These are phyloP conservation scores for Hemithea aestivaria DNA, from an alignment of 2,888 invertebrate genomes.

Conservation along the genomic window DNA sequence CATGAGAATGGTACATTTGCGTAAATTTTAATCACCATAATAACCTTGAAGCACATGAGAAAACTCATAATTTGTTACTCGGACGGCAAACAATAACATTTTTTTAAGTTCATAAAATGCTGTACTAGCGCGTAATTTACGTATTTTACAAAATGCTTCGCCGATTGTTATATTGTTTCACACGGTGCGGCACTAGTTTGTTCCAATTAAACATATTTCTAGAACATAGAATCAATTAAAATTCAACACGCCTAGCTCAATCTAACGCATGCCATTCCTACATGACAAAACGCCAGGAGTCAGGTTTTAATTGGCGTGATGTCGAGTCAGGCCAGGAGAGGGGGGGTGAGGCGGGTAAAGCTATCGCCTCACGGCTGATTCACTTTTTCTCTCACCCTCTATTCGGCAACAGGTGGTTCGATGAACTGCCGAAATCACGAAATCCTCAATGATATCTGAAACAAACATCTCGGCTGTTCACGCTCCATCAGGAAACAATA, in stretches of 20 bases:
- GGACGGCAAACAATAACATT: constrained; percentile 18
- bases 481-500: constrained; percentile 34
- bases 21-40: constrained; percentile 11
- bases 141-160: constrained; percentile 15
- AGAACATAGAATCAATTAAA: constrained; percentile 43
- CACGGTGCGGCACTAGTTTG: constrained; percentile 15
- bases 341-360: constrained; percentile 25
- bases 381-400: constrained; percentile 64
- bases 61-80: constrained; percentile 11
- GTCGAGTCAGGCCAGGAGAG: constrained; percentile 42
- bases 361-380: constrained; percentile 35
- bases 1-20: constrained; percentile 6
- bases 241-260: constrained; percentile 39
- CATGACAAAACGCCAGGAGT: constrained; percentile 56
- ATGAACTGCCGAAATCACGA: constrained; percentile 47
- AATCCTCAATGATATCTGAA: constrained; percentile 32
- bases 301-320: constrained; percentile 66
- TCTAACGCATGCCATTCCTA: constrained; percentile 40
- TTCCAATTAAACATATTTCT: constrained; percentile 40
- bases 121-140: constrained; percentile 15
- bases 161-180: constrained; percentile 15
- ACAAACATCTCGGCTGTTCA: constrained; percentile 29
- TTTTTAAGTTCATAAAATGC: constrained; percentile 22
- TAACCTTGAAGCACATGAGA: constrained; percentile 15
- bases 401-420: constrained; percentile 61